Conservation (phyloP, 2,113 vertebrate genomes). For the Actenoides lindsayi region DNA sequence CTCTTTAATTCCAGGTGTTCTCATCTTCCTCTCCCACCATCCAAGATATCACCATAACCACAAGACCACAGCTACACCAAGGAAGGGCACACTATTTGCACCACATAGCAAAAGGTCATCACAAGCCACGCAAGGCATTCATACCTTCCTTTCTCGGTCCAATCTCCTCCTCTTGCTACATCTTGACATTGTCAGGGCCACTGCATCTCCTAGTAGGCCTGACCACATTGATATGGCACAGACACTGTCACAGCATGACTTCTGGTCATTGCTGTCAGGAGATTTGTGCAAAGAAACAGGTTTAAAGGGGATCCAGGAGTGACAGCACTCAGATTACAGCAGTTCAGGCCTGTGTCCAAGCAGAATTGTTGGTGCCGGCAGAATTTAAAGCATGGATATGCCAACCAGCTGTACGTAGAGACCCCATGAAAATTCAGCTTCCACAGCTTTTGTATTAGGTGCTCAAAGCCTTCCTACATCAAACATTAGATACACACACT, state of each 20-base stretch:
- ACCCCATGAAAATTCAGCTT: not conserved
- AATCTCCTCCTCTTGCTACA: not conserved
- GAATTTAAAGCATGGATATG: not conserved
- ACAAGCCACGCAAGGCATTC: not conserved
- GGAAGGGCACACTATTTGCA: not conserved
- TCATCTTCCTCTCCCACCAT: not conserved
- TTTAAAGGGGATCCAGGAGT: not conserved
- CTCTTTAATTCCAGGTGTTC: not conserved
- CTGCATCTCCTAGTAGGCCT: not conserved
- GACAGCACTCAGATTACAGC: not conserved
- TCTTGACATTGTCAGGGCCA: not conserved
- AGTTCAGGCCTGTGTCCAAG: not conserved
- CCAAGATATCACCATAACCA: not conserved
- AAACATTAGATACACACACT: not conserved
- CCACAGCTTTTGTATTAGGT: not conserved
- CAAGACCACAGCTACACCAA: not conserved
- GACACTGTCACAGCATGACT: not conserved
- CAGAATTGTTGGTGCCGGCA: rapidly evolving
- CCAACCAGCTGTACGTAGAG: rapidly evolving
- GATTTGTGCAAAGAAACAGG: not conserved
- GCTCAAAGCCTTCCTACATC: not conserved
- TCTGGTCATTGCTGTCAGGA: not conserved
- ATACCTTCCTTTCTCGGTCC: not conserved
- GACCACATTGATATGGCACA: rapidly evolving
- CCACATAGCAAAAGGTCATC: not conserved